These are phyloP conservation scores for Conistra vaccinii DNA, from an alignment of 2,888 invertebrate species.

Conservation along the genomic window DNA sequence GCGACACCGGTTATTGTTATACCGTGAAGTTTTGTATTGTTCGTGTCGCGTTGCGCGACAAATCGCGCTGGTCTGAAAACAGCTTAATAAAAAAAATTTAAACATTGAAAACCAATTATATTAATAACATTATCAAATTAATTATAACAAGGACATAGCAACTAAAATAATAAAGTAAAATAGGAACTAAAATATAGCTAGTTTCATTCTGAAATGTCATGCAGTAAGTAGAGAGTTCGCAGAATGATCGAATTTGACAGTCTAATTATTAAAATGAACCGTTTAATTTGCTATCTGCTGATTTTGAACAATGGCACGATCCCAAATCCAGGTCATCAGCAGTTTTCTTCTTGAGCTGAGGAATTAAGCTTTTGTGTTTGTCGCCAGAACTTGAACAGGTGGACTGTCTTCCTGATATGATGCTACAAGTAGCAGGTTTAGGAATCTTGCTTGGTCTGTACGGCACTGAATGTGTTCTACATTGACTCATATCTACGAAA, in stretches of 20 bases:
- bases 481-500: conserved; percentile 42
- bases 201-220: neutral
- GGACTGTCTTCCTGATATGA: neutral
- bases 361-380: conserved; percentile 68
- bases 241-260: neutral
- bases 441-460: conserved; percentile 57
- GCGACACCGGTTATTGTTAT: no score
- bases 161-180: conserved; percentile 67
- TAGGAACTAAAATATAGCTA: conserved; percentile 70
- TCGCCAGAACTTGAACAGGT: neutral
- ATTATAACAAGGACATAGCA: conserved; percentile 46
- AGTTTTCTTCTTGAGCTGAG: conserved; percentile 67
- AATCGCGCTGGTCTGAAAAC: no score
- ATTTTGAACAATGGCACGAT: neutral
- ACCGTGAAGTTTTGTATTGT: no score
- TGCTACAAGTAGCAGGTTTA: conserved; percentile 43
- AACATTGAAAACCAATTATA: conserved; percentile 56
- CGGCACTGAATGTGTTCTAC: neutral
- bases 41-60: no score
- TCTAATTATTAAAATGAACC: conserved; percentile 51
- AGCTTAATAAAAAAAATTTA: conserved; percentile 32
- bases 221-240: no score
- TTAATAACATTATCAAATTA: conserved; percentile 70
- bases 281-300: conserved; percentile 41
- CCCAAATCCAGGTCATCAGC: conserved; percentile 68